Base-by-base conservation (phyloP, 1,140 invertebrate genomes). In the Aricia agestis region DNA sequence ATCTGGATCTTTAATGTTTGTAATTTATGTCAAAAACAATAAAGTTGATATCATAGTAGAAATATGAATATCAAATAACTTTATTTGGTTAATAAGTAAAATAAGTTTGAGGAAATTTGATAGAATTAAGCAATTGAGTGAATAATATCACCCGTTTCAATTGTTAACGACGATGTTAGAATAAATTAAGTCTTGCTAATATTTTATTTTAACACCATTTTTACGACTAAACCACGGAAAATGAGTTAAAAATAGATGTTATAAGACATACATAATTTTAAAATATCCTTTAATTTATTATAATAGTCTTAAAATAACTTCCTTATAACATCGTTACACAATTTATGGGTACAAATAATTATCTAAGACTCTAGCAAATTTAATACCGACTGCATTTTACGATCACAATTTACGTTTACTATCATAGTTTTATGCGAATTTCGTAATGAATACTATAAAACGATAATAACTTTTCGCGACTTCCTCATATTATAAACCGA, bases 401-500 rank as follows among this genome's bases (percentile, higher is more conserved):
- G 6, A 52, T 52, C 45, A 52, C 13, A 52, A 52, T 52, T 52
- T 52, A 15, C 45, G 13, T 52, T 52, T 15, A 15, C 1, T 52
- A 52, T 52, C 45, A 52, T 52, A 52, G 45, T 52, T 52, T 52
- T 52, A 52, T 52, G 45, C 13, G 45, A 52, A 52, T 52, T 52
- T 52, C 45, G 45, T 15, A 52, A 52, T 36, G 5, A 7, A 36
- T 5, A 36, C 36, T 36, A 36, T 36, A 36, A 7, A 36, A 36
- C 36, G 5, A 36, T 36, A 36, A 36, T 52, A 52, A 52, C 1
- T 25, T 19, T 63, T 25, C 18, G 59, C 59, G 17, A 63, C 19
- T 63, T 63, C 59, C 59, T 25, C 4, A 25, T 11, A 7, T 25
- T 19, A 25, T 25, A 63, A 63, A 25, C 59, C 59, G 36, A 75